These are phyloP conservation scores for Gallinago jamesoni DNA, from an alignment of 2,113 vertebrate species.

Conservation along the genomic window DNA sequence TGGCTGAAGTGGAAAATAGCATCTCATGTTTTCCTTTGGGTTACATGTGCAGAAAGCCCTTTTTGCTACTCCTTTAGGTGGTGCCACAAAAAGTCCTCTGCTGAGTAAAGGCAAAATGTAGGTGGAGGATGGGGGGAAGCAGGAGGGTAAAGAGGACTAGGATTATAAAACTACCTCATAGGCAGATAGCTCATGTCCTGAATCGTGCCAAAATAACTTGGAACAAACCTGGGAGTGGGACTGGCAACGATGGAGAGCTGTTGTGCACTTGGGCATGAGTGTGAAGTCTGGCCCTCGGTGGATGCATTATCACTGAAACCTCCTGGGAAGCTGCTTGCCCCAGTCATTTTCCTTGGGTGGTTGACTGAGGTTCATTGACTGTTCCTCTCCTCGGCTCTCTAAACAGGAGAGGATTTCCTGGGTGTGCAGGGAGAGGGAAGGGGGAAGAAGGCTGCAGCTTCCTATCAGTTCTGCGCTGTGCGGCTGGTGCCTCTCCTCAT, in stretches of 20 bases:
- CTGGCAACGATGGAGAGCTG: not conserved
- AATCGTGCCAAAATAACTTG: not conserved
- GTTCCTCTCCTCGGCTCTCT: not conserved
- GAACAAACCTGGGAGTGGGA: not conserved
- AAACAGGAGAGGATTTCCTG: not conserved
- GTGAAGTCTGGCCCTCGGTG: not conserved
- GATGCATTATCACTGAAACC: rapidly evolving
- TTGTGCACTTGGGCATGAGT: not conserved
- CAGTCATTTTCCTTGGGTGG: not conserved
- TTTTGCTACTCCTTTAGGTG: not conserved
- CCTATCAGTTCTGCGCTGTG: not conserved
- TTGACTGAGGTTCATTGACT: not conserved
- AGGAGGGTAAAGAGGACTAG: not conserved
- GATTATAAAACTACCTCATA: not conserved
- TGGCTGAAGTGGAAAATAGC: constrained; percentile 41
- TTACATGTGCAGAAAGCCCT: constrained; percentile 3
- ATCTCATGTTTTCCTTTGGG: constrained; percentile 38
- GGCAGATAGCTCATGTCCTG: not conserved
- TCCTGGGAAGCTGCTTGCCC: not conserved
- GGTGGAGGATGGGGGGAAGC: not conserved
- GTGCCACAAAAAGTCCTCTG: not conserved
- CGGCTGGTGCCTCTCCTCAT: not conserved
- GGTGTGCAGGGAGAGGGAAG: not conserved
- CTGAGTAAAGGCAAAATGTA: not conserved
- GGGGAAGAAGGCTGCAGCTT: not conserved